A percentile compares a stretch with the other conserved stretches of the same genome.
These are phyloP conservation scores for Drosophila ironensis DNA, from an alignment of 1,140 invertebrate genomes.

Conservation along the genomic window DNA sequence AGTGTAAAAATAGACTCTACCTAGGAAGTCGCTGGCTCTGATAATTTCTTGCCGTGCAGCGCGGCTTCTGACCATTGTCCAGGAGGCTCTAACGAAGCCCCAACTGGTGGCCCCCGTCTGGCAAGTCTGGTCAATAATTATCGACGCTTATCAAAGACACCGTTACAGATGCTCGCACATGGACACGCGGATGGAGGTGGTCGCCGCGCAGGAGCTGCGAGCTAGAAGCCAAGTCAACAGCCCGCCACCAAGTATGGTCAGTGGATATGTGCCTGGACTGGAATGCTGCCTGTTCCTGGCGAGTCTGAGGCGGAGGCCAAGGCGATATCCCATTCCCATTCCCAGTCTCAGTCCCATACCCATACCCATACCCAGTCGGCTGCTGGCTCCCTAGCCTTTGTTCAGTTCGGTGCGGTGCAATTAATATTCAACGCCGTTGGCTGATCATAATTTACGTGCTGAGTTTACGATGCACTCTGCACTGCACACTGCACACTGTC, in stretches of 20 bases:
- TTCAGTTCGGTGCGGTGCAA: constrained; percentile 79
- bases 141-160: constrained; percentile 80
- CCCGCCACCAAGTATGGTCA: constrained; percentile 66
- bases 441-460: constrained; percentile 82
- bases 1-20: no score
- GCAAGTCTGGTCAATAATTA: constrained; percentile 69
- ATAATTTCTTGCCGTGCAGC: constrained; percentile 5
- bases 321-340: background rate
- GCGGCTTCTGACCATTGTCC: constrained; percentile 8
- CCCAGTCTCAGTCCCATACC: constrained; percentile 1
- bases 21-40: background rate
- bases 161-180: constrained; percentile 78
- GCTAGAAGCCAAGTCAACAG: constrained; percentile 27
- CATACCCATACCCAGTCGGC: constrained; percentile 16
- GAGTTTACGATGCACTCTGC: constrained; percentile 75
- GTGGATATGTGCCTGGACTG: constrained; percentile 46
- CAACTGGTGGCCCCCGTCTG: constrained; percentile 29
- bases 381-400: constrained; percentile 57
- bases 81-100: constrained; percentile 44
- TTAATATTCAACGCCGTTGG: constrained; percentile 82
- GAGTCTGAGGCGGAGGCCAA: background rate
- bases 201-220: background rate
- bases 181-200: constrained; percentile 5
- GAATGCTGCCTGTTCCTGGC: constrained; percentile 35
- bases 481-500: constrained; percentile 36